Conservation (phyloP, 2,797 vertebrate species). For the Gymnodraco acuticeps region DNA sequence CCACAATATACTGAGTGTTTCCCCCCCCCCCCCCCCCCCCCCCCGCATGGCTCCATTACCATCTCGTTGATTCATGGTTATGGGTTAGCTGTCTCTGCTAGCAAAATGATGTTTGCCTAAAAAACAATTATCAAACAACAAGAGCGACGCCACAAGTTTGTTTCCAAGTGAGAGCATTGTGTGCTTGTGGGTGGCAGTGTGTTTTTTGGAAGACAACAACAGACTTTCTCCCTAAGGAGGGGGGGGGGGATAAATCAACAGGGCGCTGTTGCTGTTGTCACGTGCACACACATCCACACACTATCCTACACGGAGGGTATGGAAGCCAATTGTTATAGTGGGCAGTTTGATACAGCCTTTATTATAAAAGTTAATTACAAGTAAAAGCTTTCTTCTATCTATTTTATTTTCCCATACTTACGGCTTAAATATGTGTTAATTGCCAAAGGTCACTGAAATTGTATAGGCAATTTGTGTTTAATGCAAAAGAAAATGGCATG, state of each 20-base stretch:
- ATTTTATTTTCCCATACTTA: slow-evolving; percentile 30
- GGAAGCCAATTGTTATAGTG: slow-evolving; percentile 67
- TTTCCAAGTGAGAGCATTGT: slow-evolving; percentile 65
- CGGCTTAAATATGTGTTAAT: slow-evolving; percentile 39
- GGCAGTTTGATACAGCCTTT: slow-evolving; percentile 61
- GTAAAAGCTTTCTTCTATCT: slow-evolving; percentile 43
- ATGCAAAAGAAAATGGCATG: slow-evolving; percentile 1
- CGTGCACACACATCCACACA: slow-evolving; percentile 20
- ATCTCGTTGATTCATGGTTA: slow-evolving; percentile 80
- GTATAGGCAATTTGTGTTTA: slow-evolving; percentile 3
- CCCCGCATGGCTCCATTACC: slow-evolving; percentile 72
- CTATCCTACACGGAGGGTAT: slow-evolving; percentile 48
- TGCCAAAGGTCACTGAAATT: slow-evolving; percentile 44
- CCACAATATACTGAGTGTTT: slow-evolving; percentile 34
- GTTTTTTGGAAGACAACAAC: slow-evolving; percentile 70
- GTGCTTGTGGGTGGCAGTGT: slow-evolving; percentile 55
- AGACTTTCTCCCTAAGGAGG: slow-evolving; percentile 73
- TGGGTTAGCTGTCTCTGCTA: slow-evolving; percentile 74
- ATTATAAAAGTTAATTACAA: slow-evolving; percentile 64
- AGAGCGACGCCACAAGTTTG: slow-evolving; percentile 68
- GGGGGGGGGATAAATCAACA: slow-evolving; percentile 68
- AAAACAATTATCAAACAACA: slow-evolving; percentile 80
- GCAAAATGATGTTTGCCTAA: slow-evolving; percentile 74
- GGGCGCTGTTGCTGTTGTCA: slow-evolving; percentile 60
- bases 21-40: slow-evolving; percentile 35